A percentile compares a stretch with the other conserved stretches of the same genome.
These are phyloP conservation scores for Podiceps cristatus DNA, from an alignment of 2,113 vertebrate genomes.

Conservation along the genomic window DNA sequence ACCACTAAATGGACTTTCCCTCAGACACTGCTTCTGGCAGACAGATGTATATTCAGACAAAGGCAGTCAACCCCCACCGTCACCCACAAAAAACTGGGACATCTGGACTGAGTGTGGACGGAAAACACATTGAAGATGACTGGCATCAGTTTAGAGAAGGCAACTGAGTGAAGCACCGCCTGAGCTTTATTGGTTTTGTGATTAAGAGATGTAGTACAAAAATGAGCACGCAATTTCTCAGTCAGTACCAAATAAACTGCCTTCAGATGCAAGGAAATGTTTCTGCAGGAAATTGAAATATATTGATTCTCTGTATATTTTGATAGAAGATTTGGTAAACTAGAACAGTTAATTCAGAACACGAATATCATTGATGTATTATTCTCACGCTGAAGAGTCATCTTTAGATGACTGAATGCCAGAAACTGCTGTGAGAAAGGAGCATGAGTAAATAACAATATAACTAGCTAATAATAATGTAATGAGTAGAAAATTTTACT, in stretches of 20 bases:
- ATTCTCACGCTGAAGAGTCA: neutral
- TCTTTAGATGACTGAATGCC: neutral
- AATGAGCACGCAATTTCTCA: neutral
- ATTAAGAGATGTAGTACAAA: neutral
- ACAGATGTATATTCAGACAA: neutral
- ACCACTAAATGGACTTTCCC: neutral
- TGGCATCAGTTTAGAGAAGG: neutral
- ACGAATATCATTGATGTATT: neutral
- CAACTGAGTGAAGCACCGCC: neutral
- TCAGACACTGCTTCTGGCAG: neutral
- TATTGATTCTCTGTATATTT: neutral
- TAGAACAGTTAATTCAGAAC: neutral
- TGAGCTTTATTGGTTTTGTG: neutral
- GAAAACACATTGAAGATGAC: neutral
- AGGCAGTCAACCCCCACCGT: neutral
- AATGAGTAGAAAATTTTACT: neutral
- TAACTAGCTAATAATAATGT: neutral
- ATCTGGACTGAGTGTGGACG: neutral
- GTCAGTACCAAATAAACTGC: neutral
- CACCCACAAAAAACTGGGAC: neutral
- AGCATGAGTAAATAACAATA: neutral
- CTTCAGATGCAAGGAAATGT: neutral
- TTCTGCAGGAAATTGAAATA: neutral
- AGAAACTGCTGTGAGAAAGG: neutral
- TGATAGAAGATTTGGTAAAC: neutral